A percentile compares a stretch with the other conserved stretches of the same genome.
Evolutionary conservation across 2,113 vertebrate species (phyloP).

Genomic region (Eira barbara): DNA sequence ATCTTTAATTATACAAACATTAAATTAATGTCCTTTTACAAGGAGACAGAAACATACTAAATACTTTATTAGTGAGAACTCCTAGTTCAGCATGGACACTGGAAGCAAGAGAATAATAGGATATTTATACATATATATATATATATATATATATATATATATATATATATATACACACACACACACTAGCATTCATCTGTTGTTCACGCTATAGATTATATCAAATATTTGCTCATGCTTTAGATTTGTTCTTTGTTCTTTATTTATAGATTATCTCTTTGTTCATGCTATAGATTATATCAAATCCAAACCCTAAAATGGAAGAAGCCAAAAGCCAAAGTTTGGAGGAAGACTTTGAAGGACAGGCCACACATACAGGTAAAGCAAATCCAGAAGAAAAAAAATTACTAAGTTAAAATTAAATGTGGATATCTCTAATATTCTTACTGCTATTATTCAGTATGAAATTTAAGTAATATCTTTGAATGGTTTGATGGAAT

Average conservation of each 20-base stretch:
- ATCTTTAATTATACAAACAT: slow-evolving; percentile 15
- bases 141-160: neutral
- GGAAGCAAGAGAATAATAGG: neutral
- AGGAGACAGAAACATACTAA: neutral
- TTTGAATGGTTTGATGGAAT: neutral
- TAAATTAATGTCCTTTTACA: slow-evolving; percentile 1
- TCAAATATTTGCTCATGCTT: slow-evolving; percentile 39
- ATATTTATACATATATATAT: neutral
- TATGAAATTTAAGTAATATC: neutral
- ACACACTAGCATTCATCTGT: neutral
- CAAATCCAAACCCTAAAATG: slow-evolving; percentile 73
- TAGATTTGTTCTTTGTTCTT: slow-evolving; percentile 18
- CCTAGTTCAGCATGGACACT: neutral
- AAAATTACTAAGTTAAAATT: neutral
- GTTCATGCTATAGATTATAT: slow-evolving; percentile 60
- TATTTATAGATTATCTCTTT: slow-evolving; percentile 20
- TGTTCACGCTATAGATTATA: slow-evolving; percentile 56
- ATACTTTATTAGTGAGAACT: neutral
- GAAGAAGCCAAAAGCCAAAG: slow-evolving; percentile 80
- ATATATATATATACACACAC: no score
- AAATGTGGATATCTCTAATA: neutral
- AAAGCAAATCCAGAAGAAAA: slow-evolving; percentile 76
- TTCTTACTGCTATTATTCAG: neutral
- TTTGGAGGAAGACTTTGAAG: slow-evolving; percentile 89
- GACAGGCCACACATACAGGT: slow-evolving; percentile 92